Percentiles rank a stretch among this genome's conserved stretches.
Evolutionary conservation across 2,113 vertebrate genomes (phyloP).

Genomic region (Bos javanicus): DNA sequence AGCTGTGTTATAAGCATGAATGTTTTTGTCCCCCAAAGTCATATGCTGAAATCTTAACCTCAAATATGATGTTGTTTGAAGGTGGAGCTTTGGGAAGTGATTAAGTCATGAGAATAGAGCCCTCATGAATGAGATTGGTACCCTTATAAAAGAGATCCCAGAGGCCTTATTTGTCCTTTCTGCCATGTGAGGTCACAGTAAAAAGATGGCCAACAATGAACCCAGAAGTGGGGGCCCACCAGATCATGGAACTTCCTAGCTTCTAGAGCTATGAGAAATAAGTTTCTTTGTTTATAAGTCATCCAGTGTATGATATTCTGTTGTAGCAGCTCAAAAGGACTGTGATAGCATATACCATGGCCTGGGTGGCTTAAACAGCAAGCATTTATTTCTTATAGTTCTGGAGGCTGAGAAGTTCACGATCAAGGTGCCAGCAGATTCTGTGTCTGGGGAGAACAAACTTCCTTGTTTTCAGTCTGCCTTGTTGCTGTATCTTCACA

Average conservation of each 20-base stretch:
- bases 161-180: not conserved
- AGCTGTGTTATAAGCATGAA: not conserved
- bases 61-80: not conserved
- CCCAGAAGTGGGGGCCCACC: not conserved
- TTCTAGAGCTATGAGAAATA: not conserved
- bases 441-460: not conserved
- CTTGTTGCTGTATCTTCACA: not conserved
- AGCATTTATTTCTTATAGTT: not conserved
- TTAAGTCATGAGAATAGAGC: not conserved
- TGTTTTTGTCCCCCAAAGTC: not conserved
- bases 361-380: not conserved
- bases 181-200: not conserved
- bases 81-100: not conserved
- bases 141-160: not conserved
- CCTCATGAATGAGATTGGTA: not conserved
- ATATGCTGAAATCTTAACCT: not conserved
- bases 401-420: not conserved
- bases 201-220: not conserved
- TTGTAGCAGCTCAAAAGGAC: not conserved
- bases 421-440: not conserved
- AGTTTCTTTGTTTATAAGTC: not conserved
- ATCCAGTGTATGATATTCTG: not conserved
- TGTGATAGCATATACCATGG: not conserved
- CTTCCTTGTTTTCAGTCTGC: not conserved
- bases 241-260: not conserved